Evolutionary conservation across 2,888 invertebrate genomes (phyloP), one percentile per base, ranked within the genome.

Genomic region (Ornithoptera alexandrae): DNA sequence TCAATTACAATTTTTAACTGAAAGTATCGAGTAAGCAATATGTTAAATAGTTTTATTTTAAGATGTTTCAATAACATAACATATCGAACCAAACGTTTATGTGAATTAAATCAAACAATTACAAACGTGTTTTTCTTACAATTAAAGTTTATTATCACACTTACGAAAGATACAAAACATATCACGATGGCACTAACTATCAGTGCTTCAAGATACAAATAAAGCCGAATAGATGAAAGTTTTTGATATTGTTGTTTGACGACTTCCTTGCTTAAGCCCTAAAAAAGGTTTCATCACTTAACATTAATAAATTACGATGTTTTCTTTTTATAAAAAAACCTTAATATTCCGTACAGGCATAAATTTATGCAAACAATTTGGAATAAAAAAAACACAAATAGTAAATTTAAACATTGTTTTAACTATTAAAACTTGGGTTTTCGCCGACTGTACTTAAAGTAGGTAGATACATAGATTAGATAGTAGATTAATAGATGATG

Each of bases 141-240:
- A 84, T 84, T 88, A 88, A 30, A 82, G 83, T 90, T 90, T 89
- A 90, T 90, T 92, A 91, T 92, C 92, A 92, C 92, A 92, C 91
- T 90, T 92, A 92, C 83, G 83, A 89, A 90, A 92, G 88, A 92
- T 91, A 90, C 86, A 89, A 89, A 89, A 90, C 84, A 90, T 92
- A 92, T 91, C 92, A 92, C 91, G 92, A 92, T 92, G 92, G 92
- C 92, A 92, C 92, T 91, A 87, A 80, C 84, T 86, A 84, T 90
- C 90, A 92, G 92, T 92, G 92, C 92, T 89, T 86, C 85, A 86
- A 85, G 81, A 87, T 84, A 85, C 82, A 78, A 77, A 74, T 76
- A 68, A 80, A 82, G 78, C 81, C 78, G 81, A 79, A 77, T 82
- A 76, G 77, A 76, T 79, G 78, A 76, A 73, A 77, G 79, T 78